Evolutionary conservation across 2,113 vertebrate genomes (phyloP).

Genomic region (Gopherus evgoodei): DNA sequence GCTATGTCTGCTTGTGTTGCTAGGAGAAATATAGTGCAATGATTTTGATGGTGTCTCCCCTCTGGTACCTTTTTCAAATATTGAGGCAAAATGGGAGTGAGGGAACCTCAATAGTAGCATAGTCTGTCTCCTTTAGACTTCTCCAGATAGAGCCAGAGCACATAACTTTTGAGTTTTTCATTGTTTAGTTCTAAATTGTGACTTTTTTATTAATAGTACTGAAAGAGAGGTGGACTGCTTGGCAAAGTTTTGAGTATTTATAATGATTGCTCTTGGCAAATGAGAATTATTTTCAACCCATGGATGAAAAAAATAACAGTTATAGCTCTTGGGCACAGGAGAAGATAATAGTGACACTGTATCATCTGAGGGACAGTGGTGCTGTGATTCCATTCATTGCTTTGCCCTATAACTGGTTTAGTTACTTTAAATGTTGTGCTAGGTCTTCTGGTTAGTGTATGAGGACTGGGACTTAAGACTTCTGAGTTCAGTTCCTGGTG

Average conservation of each 20-base stretch:
- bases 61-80: accelerated
- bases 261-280: not conserved
- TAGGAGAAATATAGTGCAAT: not conserved
- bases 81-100: not conserved
- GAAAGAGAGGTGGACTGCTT: not conserved
- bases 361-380: accelerated
- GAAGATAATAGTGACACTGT: accelerated
- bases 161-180: not conserved
- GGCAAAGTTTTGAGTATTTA: not conserved
- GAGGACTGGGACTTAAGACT: not conserved
- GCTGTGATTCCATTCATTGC: not conserved
- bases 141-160: not conserved
- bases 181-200: not conserved
- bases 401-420: not conserved
- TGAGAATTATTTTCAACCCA: not conserved
- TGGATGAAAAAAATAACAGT: not conserved
- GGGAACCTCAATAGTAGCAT: not conserved
- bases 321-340: not conserved
- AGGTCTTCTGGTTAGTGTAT: not conserved
- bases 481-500: not conserved
- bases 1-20: not conserved
- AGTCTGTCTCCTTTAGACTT: not conserved
- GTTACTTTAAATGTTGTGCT: not conserved
- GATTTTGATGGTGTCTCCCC: not conserved
- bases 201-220: not conserved